A percentile compares a stretch with the other conserved stretches of the same genome.
phyloP scores from a whole-genome alignment of 2,113 vertebrate genomes.

The Boulengeromyrus knoepffleri region DNA sequence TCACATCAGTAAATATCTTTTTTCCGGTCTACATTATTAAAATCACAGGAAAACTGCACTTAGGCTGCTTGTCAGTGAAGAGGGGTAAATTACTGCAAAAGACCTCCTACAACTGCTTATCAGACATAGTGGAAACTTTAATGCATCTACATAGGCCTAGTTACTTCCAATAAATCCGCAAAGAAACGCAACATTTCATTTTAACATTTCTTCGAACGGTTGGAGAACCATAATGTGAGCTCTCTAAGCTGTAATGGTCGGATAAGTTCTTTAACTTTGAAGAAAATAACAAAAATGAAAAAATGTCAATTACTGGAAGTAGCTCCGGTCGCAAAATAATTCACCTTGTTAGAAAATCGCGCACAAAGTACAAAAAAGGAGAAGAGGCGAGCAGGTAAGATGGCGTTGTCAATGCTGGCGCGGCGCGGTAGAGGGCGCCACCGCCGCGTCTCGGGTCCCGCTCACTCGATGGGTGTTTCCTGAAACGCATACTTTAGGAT shows the following conservation, averaged over 20 bases:
- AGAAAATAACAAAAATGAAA: not conserved
- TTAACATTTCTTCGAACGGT: not conserved
- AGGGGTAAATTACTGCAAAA: not conserved
- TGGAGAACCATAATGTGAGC: not conserved
- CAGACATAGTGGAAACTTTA: not conserved
- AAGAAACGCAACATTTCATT: not conserved
- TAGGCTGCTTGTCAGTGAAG: not conserved
- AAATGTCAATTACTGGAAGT: not conserved
- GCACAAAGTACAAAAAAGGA: no score
- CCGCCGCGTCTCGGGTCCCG: not conserved
- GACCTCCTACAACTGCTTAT: not conserved
- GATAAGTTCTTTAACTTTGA: not conserved
- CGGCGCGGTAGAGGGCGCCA: slow-evolving; percentile 47
- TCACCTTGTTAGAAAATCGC: not conserved
- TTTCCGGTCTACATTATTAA: not conserved
- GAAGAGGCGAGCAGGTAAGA: not conserved
- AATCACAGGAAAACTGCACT: slow-evolving; percentile 2
- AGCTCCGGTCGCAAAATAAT: not conserved
- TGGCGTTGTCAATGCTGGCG: not conserved
- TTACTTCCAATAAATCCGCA: not conserved
- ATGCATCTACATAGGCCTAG: not conserved
- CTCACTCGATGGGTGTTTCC: slow-evolving; percentile 50
- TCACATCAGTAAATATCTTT: not conserved
- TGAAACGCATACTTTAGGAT: slow-evolving; percentile 58
- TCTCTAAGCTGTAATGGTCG: not conserved